A percentile compares a stretch with the other conserved stretches of the same genome.
Conservation (phyloP, 2,113 vertebrate species). For the Pelodiscus sinensis region DNA sequence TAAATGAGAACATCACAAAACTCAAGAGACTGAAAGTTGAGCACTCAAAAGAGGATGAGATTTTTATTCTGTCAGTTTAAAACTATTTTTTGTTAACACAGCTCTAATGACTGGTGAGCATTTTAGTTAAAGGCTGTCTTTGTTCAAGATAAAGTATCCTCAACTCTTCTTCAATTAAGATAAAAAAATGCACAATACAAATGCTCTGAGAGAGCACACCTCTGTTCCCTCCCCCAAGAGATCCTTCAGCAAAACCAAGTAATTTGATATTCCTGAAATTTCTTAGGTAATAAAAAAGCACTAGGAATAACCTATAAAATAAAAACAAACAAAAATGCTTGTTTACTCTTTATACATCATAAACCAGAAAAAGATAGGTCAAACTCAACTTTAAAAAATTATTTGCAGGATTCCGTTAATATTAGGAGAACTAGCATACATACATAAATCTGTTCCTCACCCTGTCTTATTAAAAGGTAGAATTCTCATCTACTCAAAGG, state of each 20-base stretch:
- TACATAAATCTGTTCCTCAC: not conserved
- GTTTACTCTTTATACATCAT: not conserved
- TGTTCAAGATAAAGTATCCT: not conserved
- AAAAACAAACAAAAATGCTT: not conserved
- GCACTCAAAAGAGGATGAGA: not conserved
- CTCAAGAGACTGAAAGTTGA: not conserved
- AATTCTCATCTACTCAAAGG: not conserved
- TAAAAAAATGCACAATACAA: not conserved
- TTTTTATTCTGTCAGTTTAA: not conserved
- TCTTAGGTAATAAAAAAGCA: not conserved
- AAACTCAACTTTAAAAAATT: not conserved
- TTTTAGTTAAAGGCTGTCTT: not conserved
- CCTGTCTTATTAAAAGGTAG: slow-evolving; percentile 1
- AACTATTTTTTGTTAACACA: not conserved
- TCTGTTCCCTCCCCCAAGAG: not conserved
- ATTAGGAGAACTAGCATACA: slow-evolving; percentile 25
- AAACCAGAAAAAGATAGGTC: not conserved
- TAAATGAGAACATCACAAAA: not conserved
- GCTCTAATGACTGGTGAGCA: not conserved
- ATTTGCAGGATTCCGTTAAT: not conserved
- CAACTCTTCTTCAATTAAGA: not conserved
- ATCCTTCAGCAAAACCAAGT: not conserved
- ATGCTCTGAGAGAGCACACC: not conserved
- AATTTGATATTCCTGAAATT: not conserved
- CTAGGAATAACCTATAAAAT: not conserved